Percentiles rank a stretch among this genome's conserved stretches.
Conservation (phyloP, 2,797 vertebrate species). For the Adelosebastes latens region DNA sequence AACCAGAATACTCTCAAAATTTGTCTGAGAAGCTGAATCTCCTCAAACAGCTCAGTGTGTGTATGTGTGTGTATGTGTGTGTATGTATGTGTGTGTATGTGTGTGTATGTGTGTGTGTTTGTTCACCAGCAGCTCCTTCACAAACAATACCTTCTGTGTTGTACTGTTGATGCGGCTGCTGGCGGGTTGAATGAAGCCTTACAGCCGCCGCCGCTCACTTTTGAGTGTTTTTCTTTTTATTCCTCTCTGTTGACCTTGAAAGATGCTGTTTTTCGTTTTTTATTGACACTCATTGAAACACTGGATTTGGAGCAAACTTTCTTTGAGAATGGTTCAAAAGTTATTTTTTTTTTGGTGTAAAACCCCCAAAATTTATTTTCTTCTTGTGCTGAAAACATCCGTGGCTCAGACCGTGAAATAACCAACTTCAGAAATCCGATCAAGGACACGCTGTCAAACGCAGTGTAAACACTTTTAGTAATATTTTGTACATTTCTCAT, state of each 20-base stretch:
- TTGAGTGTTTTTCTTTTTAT: not conserved
- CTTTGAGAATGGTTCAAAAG: not conserved
- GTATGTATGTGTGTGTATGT: not conserved
- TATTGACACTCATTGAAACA: not conserved
- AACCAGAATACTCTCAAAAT: slow-evolving; percentile 2
- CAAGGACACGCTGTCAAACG: slow-evolving; percentile 47
- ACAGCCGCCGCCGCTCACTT: slow-evolving; percentile 8
- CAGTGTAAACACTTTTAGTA: slow-evolving; percentile 54
- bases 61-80: not conserved
- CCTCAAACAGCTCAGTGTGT: not conserved
- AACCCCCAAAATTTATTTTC: not conserved
- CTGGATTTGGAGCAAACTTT: not conserved
- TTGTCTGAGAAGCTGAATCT: slow-evolving; percentile 44
- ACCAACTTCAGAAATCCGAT: slow-evolving; percentile 72
- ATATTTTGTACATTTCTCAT: slow-evolving; percentile 61
- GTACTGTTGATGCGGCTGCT: not conserved
- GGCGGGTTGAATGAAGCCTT: slow-evolving; percentile 18
- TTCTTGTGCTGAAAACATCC: slow-evolving; percentile 1
- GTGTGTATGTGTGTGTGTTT: slow-evolving; percentile 14
- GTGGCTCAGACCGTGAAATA: slow-evolving; percentile 67
- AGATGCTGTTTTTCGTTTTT: not conserved
- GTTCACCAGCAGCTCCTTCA: slow-evolving; percentile 25
- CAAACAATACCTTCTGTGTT: slow-evolving; percentile 34
- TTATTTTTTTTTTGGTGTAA: not conserved
- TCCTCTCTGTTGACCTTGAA: slow-evolving; percentile 20